Evolutionary conservation across 2,113 vertebrate genomes (phyloP).

Genomic region (Alligator sinensis): DNA sequence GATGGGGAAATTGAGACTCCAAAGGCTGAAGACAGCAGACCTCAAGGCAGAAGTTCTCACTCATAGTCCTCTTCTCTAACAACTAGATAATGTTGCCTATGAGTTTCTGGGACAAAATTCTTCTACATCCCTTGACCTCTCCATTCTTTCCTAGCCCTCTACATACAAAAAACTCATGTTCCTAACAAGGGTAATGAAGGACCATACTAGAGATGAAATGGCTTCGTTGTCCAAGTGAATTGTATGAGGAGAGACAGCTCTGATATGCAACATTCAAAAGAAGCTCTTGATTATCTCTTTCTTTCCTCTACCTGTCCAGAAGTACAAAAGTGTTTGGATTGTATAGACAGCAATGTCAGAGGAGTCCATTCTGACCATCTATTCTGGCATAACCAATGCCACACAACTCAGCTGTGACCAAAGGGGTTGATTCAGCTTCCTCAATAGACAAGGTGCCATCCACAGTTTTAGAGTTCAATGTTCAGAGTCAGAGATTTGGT

Average conservation of each 20-base stretch:
- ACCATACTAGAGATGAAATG: not conserved
- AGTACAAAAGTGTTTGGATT: not conserved
- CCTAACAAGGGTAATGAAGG: not conserved
- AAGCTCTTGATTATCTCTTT: not conserved
- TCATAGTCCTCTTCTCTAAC: not conserved
- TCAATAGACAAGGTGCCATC: not conserved
- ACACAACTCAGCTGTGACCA: not conserved
- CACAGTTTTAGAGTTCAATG: not conserved
- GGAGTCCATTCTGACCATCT: not conserved
- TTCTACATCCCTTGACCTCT: not conserved
- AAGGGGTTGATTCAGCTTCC: too few relatives aligned
- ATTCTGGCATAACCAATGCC: constrained; percentile 5
- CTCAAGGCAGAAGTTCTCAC: not conserved
- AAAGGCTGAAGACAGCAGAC: not conserved
- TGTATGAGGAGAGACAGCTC: not conserved
- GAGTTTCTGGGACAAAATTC: not conserved
- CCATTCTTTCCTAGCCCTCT: not conserved
- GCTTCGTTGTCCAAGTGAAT: not conserved
- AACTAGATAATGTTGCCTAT: not conserved
- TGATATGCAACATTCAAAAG: not conserved
- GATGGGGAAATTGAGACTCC: not conserved
- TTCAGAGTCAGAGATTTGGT: not conserved
- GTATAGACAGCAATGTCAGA: not conserved
- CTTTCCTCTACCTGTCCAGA: constrained; percentile 5
- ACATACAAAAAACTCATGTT: not conserved